phyloP scores from a whole-genome alignment of 2,797 vertebrate species.

The Xerus rutilus region DNA sequence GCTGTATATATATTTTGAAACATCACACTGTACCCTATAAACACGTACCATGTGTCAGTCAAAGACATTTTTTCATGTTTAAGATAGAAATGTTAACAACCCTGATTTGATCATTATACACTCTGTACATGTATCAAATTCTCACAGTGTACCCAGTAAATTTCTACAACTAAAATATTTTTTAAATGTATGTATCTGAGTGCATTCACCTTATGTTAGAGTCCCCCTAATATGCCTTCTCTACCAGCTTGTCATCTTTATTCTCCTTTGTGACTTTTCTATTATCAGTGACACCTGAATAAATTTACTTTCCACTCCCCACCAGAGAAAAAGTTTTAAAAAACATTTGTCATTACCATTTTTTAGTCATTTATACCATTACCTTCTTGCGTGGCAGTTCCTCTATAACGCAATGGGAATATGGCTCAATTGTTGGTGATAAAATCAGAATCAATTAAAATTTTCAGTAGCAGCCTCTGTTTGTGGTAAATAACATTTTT shows the following conservation, averaged over 20 bases:
- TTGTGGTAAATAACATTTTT: constrained; percentile 28
- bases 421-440: constrained; percentile 4
- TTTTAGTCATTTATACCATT: neutral
- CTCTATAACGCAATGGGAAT: neutral
- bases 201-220: neutral
- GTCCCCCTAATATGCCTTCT: neutral
- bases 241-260: neutral
- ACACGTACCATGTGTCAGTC: too few species aligned
- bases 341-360: neutral
- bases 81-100: neutral
- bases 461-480: neutral
- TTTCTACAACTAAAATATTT: neutral
- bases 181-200: too few species aligned
- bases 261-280: constrained; percentile 20
- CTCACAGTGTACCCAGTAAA: neutral
- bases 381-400: neutral
- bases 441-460: constrained; percentile 56
- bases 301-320: neutral
- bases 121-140: neutral
- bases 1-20: neutral
- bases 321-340: neutral
- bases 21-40: neutral
- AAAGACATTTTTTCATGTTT: neutral
- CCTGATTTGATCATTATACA: neutral
- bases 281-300: neutral